Percentiles rank a stretch among this genome's conserved stretches.
Evolutionary conservation across 1,140 invertebrate genomes (phyloP).

Genomic region (Cydia strobilella): DNA sequence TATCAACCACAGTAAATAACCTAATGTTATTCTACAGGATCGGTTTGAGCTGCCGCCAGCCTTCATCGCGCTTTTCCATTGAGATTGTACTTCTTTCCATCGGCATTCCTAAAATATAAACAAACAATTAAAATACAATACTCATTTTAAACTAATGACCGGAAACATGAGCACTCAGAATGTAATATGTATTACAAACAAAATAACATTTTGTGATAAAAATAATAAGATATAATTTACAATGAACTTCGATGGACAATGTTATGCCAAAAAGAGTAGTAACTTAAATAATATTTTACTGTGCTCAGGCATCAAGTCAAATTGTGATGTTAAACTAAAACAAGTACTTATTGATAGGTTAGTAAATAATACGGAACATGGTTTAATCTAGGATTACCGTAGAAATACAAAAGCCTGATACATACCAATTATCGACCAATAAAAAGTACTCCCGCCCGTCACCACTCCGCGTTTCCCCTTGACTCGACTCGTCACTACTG

Average conservation of each 20-base stretch:
- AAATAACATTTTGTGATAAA: not conserved
- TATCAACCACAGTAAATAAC: slow-evolving; percentile 7
- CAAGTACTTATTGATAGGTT: slow-evolving; percentile 21
- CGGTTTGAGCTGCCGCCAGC: not conserved
- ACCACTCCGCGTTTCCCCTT: slow-evolving; percentile 48
- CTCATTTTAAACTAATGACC: slow-evolving; percentile 24
- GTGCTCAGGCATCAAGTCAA: slow-evolving; percentile 25
- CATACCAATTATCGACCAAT: slow-evolving; percentile 67
- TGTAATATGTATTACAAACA: not conserved
- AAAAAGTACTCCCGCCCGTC: slow-evolving; percentile 65
- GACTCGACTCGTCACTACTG: slow-evolving; percentile 60
- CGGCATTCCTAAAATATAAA: slow-evolving; percentile 67
- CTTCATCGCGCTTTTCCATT: slow-evolving; percentile 62
- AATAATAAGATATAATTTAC: not conserved
- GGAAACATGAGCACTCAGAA: slow-evolving; percentile 27
- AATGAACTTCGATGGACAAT: not conserved
- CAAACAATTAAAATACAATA: slow-evolving; percentile 41
- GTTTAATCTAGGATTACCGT: slow-evolving; percentile 12
- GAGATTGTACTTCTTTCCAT: slow-evolving; percentile 72
- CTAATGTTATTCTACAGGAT: slow-evolving; percentile 15
- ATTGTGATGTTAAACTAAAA: slow-evolving; percentile 1
- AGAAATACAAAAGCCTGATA: slow-evolving; percentile 44
- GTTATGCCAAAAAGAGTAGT: not conserved
- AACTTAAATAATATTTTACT: not conserved
- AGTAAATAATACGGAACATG: slow-evolving; percentile 5